Base-by-base conservation (phyloP, 2,888 invertebrate species). In the Melieria picta region DNA sequence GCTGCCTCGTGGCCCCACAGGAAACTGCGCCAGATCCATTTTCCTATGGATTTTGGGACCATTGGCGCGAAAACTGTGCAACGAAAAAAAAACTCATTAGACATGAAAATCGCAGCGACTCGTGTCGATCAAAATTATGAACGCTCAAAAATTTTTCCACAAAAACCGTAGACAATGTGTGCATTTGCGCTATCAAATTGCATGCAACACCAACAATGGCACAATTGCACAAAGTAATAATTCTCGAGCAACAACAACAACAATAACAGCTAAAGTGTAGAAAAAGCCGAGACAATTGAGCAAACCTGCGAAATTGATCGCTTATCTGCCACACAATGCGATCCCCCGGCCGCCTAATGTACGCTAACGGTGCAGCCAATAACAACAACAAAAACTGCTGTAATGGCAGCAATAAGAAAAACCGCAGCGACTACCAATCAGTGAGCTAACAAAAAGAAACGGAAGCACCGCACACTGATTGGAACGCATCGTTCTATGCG, bases 31-130 rank as follows among this genome's bases (percentile, higher is more conserved):
- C 47, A 93, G 85, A 79, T 93, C 92, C 86, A 92, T 91, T 84
- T 92, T 91, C 71, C 93, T 88, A 78, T 91, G 91, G 13, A 93
- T 88, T 80, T 92, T 91, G 30, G 93, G 92, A n/a, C 94, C 93
- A 81, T 91, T 90, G 1, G 92, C 92, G n/a, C 93, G 90, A 84
- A 91, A 94, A 60, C 91, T 91, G 65, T 30, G 30, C 30, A 47
- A 76, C 73, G 16, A 42, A 7, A 63, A 57, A 57, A 60, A 4
- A 48, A 42, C 13, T 9, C 10, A 42, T 60, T 43, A 30, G 30
- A 30, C 30, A 30, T 30, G 30, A 2, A 3, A 30, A 30, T 30
- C 30, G 30, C 30, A 30, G 3, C 30, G 30, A 30, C 30, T 30
- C 30, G 30, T 30, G 30, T 30, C 30, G 30, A 30, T 30, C 30